Evolutionary conservation across 1,140 invertebrate species (phyloP).

Genomic region (Bombus breviceps): DNA sequence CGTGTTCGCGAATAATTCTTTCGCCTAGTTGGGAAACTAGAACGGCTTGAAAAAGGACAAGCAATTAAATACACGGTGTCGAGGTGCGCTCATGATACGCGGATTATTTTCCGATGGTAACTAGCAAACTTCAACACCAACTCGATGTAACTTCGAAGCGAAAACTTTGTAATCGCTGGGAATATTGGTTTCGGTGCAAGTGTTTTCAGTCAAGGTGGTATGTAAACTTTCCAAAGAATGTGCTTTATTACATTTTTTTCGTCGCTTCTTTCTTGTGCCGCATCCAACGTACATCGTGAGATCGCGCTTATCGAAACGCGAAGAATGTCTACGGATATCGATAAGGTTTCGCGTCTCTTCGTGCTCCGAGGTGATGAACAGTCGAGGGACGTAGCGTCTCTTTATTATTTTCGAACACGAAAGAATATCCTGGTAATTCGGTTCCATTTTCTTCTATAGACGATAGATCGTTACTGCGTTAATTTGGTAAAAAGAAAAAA

Average conservation of each 20-base stretch:
- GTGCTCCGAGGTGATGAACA: neutral
- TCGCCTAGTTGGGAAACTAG: neutral
- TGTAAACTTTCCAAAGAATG: slow-evolving; percentile 46
- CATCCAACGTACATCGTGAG: neutral
- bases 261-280: too few relatives aligned
- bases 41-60: neutral
- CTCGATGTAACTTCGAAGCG: slow-evolving; percentile 10
- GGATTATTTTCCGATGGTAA: slow-evolving; percentile 27
- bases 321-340: slow-evolving; percentile 13
- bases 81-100: neutral
- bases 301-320: neutral
- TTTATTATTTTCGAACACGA: neutral
- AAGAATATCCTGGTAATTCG: neutral
- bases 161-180: slow-evolving; percentile 45
- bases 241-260: slow-evolving; percentile 38
- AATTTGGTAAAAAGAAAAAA: too few relatives aligned
- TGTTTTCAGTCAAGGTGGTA: slow-evolving; percentile 34
- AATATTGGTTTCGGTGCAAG: slow-evolving; percentile 40
- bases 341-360: neutral
- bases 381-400: neutral
- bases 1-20: neutral
- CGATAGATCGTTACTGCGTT: neutral
- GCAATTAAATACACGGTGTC: neutral
- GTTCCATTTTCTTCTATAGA: neutral
- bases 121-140: slow-evolving; percentile 18